These are phyloP conservation scores for Cygnus atratus DNA, from an alignment of 2,113 vertebrate species.

Conservation along the genomic window DNA sequence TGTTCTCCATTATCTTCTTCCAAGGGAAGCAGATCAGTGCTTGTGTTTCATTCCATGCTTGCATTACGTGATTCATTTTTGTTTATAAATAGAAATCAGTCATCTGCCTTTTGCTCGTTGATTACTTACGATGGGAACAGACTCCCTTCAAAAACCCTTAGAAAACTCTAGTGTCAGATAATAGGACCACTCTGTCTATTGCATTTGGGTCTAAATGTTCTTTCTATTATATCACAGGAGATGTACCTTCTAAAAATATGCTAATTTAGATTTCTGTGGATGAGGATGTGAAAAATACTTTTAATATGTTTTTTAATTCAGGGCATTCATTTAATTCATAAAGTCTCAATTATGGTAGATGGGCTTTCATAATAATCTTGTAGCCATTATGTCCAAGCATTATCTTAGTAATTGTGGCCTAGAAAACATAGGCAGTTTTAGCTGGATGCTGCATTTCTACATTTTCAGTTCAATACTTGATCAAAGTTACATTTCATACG, in stretches of 20 bases:
- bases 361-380: neutral
- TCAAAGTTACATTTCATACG: neutral
- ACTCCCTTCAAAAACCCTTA: neutral
- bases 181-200: neutral
- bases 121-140: neutral
- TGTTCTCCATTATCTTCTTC: neutral
- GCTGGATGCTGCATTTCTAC: neutral
- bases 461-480: neutral
- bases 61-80: neutral
- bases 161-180: neutral
- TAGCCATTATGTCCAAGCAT: neutral
- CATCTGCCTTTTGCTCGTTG: neutral
- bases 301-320: neutral
- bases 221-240: neutral
- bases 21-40: neutral
- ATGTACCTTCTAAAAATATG: neutral
- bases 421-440: neutral
- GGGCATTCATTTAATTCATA: neutral
- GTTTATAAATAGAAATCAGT: neutral
- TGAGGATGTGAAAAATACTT: neutral
- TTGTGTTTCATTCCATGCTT: neutral
- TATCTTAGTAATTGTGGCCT: neutral
- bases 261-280: neutral
- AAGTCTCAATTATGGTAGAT: conserved; percentile 7
- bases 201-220: neutral